These are phyloP conservation scores for Triplophysa siluroides DNA, from an alignment of 2,113 vertebrate species.

Conservation along the genomic window DNA sequence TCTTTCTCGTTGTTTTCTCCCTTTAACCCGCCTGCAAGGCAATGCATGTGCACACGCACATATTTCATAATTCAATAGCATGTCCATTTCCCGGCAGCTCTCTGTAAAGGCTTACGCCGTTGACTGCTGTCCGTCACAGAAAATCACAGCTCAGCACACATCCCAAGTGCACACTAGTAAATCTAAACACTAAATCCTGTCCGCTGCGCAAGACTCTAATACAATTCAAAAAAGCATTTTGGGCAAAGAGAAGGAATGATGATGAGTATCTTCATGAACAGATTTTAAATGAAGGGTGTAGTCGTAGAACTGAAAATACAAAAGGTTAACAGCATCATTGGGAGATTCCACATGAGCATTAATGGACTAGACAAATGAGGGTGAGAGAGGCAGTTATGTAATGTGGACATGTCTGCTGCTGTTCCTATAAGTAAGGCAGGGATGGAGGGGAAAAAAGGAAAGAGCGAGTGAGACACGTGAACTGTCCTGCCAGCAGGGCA, in stretches of 20 bases:
- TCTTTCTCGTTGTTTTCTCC: neutral
- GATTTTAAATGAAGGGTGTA: constrained; percentile 4
- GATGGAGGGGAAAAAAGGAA: neutral
- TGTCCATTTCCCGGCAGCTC: constrained; percentile 30
- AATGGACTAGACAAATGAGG: neutral
- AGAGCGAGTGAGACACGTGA: constrained; percentile 17
- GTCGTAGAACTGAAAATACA: neutral
- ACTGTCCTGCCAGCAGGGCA: constrained; percentile 36
- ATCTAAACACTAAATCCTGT: constrained; percentile 38
- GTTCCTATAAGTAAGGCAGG: constrained; percentile 38
- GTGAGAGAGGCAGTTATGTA: constrained; percentile 44
- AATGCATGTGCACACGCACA: neutral
- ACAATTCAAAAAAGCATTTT: constrained; percentile 20
- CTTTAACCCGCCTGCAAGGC: neutral
- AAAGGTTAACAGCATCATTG: neutral
- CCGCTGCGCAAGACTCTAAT: neutral
- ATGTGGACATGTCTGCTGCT: constrained; percentile 41
- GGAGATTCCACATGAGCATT: constrained; percentile 14
- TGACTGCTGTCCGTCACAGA: constrained; percentile 34
- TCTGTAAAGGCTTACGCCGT: neutral
- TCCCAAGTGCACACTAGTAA: constrained; percentile 23
- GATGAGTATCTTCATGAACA: constrained; percentile 6
- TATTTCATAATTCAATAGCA: constrained; percentile 42
- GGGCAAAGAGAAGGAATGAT: neutral
- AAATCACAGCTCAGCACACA: constrained; percentile 28